A percentile compares a stretch with the other conserved stretches of the same genome.
phyloP scores from a whole-genome alignment of 2,888 invertebrate species.

The Drosophila melanosoma region DNA sequence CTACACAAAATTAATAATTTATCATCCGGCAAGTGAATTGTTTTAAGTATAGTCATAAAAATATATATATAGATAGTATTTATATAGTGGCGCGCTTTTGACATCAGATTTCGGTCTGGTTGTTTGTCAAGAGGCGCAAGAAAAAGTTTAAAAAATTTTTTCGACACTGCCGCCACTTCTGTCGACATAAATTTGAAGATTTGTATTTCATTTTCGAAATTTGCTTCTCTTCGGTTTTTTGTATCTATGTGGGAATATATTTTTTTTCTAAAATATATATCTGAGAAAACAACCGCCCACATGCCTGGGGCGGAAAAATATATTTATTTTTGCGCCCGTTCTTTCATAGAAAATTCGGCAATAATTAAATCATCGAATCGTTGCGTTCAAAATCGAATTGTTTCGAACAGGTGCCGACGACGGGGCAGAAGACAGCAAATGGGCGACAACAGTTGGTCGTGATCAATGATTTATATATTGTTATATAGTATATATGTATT shows the following conservation, averaged over 20 bases:
- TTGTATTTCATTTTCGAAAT: conserved; percentile 23
- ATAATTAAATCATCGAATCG: conserved; percentile 78
- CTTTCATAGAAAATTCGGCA: conserved; percentile 50
- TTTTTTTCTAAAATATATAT: conserved; percentile 34
- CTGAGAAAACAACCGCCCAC: conserved; percentile 60
- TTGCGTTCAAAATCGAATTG: conserved; percentile 71
- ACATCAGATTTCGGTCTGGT: conserved; percentile 61
- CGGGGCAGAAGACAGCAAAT: conserved; percentile 51
- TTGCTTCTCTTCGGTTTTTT: background rate
- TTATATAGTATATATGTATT: conserved; percentile 7
- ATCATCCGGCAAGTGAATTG: conserved; percentile 55
- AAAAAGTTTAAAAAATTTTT: conserved; percentile 23
- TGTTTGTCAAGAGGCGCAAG: conserved; percentile 53
- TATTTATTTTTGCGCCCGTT: conserved; percentile 37
- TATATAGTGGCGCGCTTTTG: conserved; percentile 64
- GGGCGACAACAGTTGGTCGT: conserved; percentile 70
- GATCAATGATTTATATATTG: conserved; percentile 25
- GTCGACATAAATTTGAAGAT: conserved; percentile 54
- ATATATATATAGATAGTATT: conserved; percentile 27
- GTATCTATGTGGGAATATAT: conserved; percentile 7
- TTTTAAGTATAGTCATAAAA: conserved; percentile 12
- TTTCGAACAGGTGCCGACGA: conserved; percentile 72
- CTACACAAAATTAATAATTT: conserved; percentile 59
- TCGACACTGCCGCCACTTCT: conserved; percentile 28
- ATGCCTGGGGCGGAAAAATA: conserved; percentile 18